Evolutionary conservation across 2,888 invertebrate genomes (phyloP).

Genomic region (Antheraea yamamai): DNA sequence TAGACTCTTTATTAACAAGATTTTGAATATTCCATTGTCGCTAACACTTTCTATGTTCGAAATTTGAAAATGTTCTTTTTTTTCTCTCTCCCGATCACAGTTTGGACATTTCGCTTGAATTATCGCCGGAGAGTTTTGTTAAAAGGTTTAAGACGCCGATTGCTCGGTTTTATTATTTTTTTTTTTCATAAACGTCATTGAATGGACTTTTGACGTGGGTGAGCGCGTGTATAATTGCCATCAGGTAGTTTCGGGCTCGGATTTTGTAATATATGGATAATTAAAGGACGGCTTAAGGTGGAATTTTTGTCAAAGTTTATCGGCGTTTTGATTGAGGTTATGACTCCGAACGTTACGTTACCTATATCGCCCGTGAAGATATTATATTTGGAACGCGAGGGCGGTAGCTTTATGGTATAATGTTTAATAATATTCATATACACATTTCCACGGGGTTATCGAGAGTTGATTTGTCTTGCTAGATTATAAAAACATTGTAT

Average conservation of each 20-base stretch:
- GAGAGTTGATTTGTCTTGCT: constrained; percentile 71
- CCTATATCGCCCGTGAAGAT: constrained; percentile 56
- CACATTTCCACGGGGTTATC: constrained; percentile 38
- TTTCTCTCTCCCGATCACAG: constrained; percentile 48
- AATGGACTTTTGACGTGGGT: constrained; percentile 76
- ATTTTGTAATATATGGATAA: constrained; percentile 80
- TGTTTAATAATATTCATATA: constrained; percentile 44
- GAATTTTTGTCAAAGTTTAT: constrained; percentile 82
- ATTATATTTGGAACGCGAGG: constrained; percentile 47
- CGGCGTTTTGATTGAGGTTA: constrained; percentile 80
- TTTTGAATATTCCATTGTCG: constrained; percentile 79
- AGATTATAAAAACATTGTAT: constrained; percentile 71
- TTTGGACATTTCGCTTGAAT: constrained; percentile 82
- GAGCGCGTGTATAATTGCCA: constrained; percentile 80
- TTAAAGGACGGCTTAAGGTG: constrained; percentile 79
- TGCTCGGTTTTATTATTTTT: constrained; percentile 50
- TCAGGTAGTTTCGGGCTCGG: constrained; percentile 75
- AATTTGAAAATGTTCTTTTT: constrained; percentile 61
- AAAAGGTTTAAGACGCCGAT: constrained; percentile 70
- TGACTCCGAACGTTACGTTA: constrained; percentile 46
- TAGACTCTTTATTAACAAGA: constrained; percentile 80
- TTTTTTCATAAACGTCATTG: constrained; percentile 72
- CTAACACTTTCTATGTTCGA: constrained; percentile 80
- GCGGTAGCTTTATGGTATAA: constrained; percentile 75
- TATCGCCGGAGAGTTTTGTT: constrained; percentile 80